A percentile compares a stretch with the other conserved stretches of the same genome.
Conservation (phyloP, 2,888 invertebrate genomes). For the Zhuqinia jingwanae region DNA sequence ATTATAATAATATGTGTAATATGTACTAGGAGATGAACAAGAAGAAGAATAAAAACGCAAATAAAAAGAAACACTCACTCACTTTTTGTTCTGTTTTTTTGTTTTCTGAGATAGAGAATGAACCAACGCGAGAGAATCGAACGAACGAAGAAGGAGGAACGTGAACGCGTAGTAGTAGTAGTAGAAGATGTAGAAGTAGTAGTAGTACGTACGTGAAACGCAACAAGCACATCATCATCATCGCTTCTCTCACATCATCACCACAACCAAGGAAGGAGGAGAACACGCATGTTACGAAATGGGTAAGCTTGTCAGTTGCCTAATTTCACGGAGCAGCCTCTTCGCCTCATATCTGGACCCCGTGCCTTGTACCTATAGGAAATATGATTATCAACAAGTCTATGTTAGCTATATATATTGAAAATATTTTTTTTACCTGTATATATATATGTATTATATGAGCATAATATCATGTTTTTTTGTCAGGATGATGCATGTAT, state of each 20-base stretch:
- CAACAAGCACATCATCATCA: slow-evolving; percentile 61
- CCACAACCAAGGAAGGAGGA: slow-evolving; percentile 54
- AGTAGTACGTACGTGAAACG: slow-evolving; percentile 56
- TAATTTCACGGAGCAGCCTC: slow-evolving; percentile 74
- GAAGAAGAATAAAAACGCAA: slow-evolving; percentile 55
- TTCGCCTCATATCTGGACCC: slow-evolving; percentile 74
- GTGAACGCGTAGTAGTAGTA: no score
- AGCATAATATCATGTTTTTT: background rate
- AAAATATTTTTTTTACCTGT: slow-evolving; percentile 12
- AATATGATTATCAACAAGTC: slow-evolving; percentile 74
- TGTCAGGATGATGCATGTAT: background rate
- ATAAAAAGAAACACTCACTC: slow-evolving; percentile 57
- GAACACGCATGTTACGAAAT: slow-evolving; percentile 73
- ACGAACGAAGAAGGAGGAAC: no score
- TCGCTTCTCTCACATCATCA: no score
- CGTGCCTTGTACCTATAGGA: slow-evolving; percentile 73
- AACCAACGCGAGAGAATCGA: slow-evolving; percentile 57
- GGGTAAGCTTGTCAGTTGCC: slow-evolving; percentile 74
- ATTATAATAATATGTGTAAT: background rate
- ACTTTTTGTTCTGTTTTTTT: slow-evolving; percentile 54
- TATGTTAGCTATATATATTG: slow-evolving; percentile 67
- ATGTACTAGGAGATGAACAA: slow-evolving; percentile 27
- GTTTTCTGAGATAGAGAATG: slow-evolving; percentile 50
- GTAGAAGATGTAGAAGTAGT: no score
- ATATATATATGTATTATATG: background rate